Base-by-base conservation (phyloP, 2,797 vertebrate species). In the Adelosebastes latens region DNA sequence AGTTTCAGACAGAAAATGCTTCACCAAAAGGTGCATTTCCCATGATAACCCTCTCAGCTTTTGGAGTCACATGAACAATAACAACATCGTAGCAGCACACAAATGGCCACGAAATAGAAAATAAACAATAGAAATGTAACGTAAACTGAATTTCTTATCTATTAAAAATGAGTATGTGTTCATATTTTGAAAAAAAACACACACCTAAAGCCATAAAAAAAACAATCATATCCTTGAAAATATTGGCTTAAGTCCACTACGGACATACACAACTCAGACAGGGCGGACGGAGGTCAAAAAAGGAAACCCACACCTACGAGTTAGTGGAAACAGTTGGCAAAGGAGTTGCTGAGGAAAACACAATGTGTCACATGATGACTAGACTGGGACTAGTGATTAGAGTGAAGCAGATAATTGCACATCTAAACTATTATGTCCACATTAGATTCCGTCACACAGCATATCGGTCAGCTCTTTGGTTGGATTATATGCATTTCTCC, bases 291-390 rank as follows among this genome's bases (percentile, higher is more conserved):
- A 73, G 61, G n/a, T 68, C 16, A n/a, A 14, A 18, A 80, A 36
- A 80, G 79, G 70, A 83, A 89, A 87, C 58, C 69, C 52, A 87
- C 79, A 81, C 87, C 83, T 72, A 70, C 1, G 0, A 0, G 55
- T 80, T 62, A 77, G 79, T 66, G 80, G 67, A 76, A 85, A 83
- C 69, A 71, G 29, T 9, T 84, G 31, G 10, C 10, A 22, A 56
- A 55, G n/a, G n/a, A 77, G 34, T 1, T 32, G 20, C 70, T 71
- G 24, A 32, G 62, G 82, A 60, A 63, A 84, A 53, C 18, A 0
- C 12, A 7, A 7, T 3, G 22, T 2, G 9, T 79, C 53, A 59
- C 64, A 18, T 55, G 34, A 69, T 16, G 29, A 69, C 8, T 13
- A 11, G 29, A 69, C 1, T 13, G 11, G 4, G 22, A 22, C 18